phyloP scores from a whole-genome alignment of 2,888 invertebrate species.

The Tineola bisselliella region DNA sequence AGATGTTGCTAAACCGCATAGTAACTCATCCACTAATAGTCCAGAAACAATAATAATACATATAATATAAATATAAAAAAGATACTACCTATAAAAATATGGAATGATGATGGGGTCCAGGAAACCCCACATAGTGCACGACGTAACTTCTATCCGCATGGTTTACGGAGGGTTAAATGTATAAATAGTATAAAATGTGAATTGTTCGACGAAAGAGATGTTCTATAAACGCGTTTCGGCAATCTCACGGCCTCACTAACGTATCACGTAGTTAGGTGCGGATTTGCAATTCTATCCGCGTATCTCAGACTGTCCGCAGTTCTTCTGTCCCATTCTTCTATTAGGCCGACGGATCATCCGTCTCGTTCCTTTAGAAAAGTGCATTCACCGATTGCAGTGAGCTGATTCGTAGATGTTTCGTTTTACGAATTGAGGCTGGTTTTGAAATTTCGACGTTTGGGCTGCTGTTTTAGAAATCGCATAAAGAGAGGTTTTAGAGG shows the following conservation, averaged over 20 bases:
- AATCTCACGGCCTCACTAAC: background rate
- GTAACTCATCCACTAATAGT: too few relatives aligned
- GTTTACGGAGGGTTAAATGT: too few relatives aligned
- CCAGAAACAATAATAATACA: too few relatives aligned
- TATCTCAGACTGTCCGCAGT: constrained; percentile 48
- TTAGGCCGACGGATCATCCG: constrained; percentile 15
- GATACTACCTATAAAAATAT: too few relatives aligned
- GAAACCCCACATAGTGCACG: too few relatives aligned
- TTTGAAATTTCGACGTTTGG: constrained; percentile 35
- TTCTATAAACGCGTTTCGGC: background rate
- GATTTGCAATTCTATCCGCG: constrained; percentile 55
- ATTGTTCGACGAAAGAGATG: background rate
- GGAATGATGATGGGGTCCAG: too few relatives aligned
- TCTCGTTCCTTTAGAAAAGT: constrained; percentile 21
- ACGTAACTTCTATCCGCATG: too few relatives aligned
- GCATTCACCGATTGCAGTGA: constrained; percentile 46
- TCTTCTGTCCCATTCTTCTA: constrained; percentile 27
- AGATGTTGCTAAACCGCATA: too few relatives aligned
- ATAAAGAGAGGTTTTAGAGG: constrained; percentile 13
- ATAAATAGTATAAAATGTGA: too few relatives aligned
- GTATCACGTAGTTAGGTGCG: constrained; percentile 17
- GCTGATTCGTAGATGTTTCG: constrained; percentile 42
- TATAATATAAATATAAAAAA: too few relatives aligned
- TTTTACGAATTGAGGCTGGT: constrained; percentile 33
- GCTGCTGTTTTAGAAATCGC: background rate